Evolutionary conservation across 2,888 invertebrate species (phyloP).

Genomic region (Luperina testacea): DNA sequence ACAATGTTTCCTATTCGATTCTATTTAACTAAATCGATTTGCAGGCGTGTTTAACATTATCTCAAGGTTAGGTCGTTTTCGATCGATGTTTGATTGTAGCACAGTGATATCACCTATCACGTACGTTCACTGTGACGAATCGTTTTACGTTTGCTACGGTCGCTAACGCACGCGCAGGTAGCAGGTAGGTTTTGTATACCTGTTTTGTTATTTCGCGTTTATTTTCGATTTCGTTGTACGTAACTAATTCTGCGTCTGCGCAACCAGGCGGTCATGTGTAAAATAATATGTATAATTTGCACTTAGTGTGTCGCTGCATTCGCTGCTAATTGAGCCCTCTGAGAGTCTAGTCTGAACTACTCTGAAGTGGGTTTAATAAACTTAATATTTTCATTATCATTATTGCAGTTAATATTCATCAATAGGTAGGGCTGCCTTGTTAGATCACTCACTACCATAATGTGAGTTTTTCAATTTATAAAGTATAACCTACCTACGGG

Average conservation of each 20-base stretch:
- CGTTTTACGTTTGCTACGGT: conserved; percentile 43
- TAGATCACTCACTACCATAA: no score
- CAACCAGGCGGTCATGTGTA: not conserved
- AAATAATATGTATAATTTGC: not conserved
- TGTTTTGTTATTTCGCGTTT: conserved; percentile 27
- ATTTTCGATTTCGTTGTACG: conserved; percentile 22
- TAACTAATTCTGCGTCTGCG: conserved; percentile 1
- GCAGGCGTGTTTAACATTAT: conserved; percentile 63
- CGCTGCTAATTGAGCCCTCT: not conserved
- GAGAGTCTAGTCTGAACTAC: not conserved
- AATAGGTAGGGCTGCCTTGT: not conserved
- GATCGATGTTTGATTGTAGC: conserved; percentile 63
- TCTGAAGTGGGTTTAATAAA: conserved; percentile 5
- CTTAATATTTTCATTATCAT: not conserved
- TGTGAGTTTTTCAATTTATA: not conserved
- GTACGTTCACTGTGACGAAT: conserved; percentile 56
- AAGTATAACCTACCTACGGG: not conserved
- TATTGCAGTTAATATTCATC: not conserved
- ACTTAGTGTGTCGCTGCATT: not conserved
- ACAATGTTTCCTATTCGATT: conserved; percentile 57
- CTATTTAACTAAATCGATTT: conserved; percentile 60
- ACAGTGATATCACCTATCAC: conserved; percentile 42
- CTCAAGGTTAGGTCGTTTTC: conserved; percentile 68
- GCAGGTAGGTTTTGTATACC: conserved; percentile 16
- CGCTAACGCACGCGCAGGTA: conserved; percentile 25